Conservation (phyloP, 2,113 vertebrate species). For the Gopherus flavomarginatus region DNA sequence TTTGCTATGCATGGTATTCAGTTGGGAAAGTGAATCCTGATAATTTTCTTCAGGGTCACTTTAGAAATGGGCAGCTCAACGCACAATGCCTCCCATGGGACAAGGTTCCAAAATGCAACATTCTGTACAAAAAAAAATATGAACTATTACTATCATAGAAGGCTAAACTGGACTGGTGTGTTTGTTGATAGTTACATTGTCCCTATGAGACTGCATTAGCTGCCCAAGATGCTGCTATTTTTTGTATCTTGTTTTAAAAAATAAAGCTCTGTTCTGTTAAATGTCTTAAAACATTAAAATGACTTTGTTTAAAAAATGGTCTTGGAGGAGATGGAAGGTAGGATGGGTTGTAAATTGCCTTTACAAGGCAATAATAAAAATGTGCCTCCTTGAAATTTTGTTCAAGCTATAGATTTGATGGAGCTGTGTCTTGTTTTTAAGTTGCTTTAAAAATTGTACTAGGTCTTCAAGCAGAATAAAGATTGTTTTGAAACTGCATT, state of each 20-base stretch:
- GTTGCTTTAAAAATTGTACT: conserved; percentile 88
- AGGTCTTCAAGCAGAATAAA: conserved; percentile 88
- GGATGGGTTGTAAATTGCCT: conserved; percentile 80
- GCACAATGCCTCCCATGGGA: conserved; percentile 80
- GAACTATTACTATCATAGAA: conserved; percentile 28
- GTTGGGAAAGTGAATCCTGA: conserved; percentile 74
- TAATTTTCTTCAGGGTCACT: conserved; percentile 71
- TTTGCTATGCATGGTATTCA: conserved; percentile 82
- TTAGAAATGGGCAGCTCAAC: conserved; percentile 79
- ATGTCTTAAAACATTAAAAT: conserved; percentile 85
- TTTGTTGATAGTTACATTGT: conserved; percentile 65
- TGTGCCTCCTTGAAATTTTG: conserved; percentile 81
- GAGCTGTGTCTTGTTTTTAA: conserved; percentile 84
- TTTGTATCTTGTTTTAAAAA: conserved; percentile 76
- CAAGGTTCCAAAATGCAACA: conserved; percentile 75
- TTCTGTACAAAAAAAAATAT: conserved; percentile 55
- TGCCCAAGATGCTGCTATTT: conserved; percentile 87
- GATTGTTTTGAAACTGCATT: conserved; percentile 82
- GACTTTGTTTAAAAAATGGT: conserved; percentile 79
- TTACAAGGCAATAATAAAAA: conserved; percentile 80
- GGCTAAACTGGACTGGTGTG: conserved; percentile 31
- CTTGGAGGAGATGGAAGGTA: conserved; percentile 77
- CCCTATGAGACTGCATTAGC: conserved; percentile 84
- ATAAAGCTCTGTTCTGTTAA: conserved; percentile 80
- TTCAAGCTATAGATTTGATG: conserved; percentile 82